These are phyloP conservation scores for Phenganax subtilis DNA, from an alignment of 92 coral and sea anemone species.

Conservation along the genomic window DNA sequence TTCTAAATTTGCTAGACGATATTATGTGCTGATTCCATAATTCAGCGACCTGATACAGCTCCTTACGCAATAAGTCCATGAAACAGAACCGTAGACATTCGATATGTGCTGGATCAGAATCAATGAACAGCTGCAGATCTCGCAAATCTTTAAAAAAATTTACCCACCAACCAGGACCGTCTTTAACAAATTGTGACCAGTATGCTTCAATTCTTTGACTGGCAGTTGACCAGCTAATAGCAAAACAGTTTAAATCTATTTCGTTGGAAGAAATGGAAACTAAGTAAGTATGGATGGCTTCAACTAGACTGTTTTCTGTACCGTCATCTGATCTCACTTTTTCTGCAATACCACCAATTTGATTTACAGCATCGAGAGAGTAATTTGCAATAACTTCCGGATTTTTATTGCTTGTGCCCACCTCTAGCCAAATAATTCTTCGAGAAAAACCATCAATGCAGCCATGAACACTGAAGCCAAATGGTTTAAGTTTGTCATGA, in stretches of 20 bases:
- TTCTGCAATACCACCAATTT: constrained; percentile 35
- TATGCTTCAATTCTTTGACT: constrained; percentile 42
- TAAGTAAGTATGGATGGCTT: constrained; percentile 38
- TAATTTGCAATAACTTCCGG: constrained; percentile 34
- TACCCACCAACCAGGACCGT: constrained; percentile 38
- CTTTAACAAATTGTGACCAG: constrained; percentile 32
- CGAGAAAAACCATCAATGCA: constrained; percentile 10
- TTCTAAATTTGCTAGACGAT: not conserved
- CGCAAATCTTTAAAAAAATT: constrained; percentile 20
- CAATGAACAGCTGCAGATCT: not conserved
- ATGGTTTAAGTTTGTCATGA: not conserved
- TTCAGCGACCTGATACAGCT: constrained; percentile 10
- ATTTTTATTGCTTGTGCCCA: constrained; percentile 1
- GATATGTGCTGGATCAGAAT: not conserved
- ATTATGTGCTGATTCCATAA: constrained; percentile 14
- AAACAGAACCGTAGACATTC: constrained; percentile 5
- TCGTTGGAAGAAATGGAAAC: constrained; percentile 38
- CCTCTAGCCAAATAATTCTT: not conserved
- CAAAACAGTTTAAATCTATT: constrained; percentile 15
- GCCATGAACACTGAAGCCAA: constrained; percentile 11
- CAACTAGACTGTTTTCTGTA: constrained; percentile 31
- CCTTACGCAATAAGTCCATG: not conserved
- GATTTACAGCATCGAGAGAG: constrained; percentile 29
- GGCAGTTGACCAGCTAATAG: constrained; percentile 21
- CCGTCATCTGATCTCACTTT: constrained; percentile 31